phyloP scores from a whole-genome alignment of 2,888 invertebrate genomes.

The Nasonovia ribisnigri region DNA sequence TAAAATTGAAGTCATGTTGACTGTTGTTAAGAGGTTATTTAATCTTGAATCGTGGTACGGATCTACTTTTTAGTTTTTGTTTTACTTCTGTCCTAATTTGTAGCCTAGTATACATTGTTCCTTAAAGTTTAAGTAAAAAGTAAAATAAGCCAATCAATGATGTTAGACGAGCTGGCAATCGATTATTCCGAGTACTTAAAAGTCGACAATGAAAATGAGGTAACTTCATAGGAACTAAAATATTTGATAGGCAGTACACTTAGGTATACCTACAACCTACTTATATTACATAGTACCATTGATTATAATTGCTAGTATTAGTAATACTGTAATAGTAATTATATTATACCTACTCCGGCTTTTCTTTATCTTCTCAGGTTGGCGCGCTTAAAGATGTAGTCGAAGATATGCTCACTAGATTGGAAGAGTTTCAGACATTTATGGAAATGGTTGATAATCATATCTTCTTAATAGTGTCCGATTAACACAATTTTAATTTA shows the following conservation, averaged over 20 bases:
- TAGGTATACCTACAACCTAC: background rate
- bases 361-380: background rate
- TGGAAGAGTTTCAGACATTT: constrained; percentile 62
- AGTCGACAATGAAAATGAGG: constrained; percentile 47
- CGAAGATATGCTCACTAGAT: constrained; percentile 55
- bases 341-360: background rate
- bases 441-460: constrained; percentile 54
- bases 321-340: no score
- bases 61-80: background rate
- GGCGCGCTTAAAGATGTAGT: constrained; percentile 38
- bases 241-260: background rate
- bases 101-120: background rate
- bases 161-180: constrained; percentile 54
- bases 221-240: background rate
- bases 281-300: background rate
- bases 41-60: background rate
- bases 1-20: background rate
- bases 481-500: background rate
- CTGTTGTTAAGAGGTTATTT: background rate
- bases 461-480: background rate
- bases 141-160: background rate
- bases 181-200: constrained; percentile 59
- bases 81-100: background rate
- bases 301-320: no score
- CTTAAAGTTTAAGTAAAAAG: background rate